These are phyloP conservation scores for Medauroidea extradentata DNA, from an alignment of 1,140 invertebrate species.

Conservation along the genomic window DNA sequence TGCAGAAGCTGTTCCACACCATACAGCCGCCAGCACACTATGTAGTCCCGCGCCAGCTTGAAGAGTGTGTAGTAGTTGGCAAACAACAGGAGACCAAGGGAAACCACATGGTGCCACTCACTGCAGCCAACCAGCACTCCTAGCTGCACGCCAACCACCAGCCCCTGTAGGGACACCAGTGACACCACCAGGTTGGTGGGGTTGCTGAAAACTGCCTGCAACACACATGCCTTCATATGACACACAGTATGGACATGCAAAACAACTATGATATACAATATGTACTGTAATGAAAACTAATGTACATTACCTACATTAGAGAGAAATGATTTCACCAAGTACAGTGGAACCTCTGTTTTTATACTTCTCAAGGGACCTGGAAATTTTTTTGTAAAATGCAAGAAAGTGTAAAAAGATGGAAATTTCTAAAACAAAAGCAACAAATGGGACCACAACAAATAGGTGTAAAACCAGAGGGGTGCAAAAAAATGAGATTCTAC, in stretches of 20 bases:
- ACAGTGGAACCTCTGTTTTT: background rate
- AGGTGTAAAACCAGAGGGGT: no score
- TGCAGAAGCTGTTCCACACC: conserved; percentile 67
- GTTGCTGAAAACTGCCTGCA: conserved; percentile 80
- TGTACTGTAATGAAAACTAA: background rate
- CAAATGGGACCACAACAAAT: no score
- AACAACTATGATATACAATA: background rate
- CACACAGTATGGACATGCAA: background rate
- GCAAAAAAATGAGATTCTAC: no score
- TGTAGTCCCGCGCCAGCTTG: conserved; percentile 79
- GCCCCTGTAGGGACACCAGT: conserved; percentile 66
- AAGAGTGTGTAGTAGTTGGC: conserved; percentile 91
- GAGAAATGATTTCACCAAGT: background rate
- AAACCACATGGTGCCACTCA: conserved; percentile 89
- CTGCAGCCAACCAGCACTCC: conserved; percentile 68
- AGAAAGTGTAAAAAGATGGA: no score
- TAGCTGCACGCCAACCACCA: conserved; percentile 71
- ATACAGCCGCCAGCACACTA: conserved; percentile 79
- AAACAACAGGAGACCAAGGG: conserved; percentile 76
- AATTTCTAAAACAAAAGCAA: no score
- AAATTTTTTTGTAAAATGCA: no score
- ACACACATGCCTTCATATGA: conserved; percentile 17
- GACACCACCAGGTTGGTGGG: conserved; percentile 75
- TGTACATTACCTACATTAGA: background rate
- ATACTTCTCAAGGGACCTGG: no score